phyloP scores from a whole-genome alignment of 2,797 vertebrate genomes.

The Pseudotriccus pelzelni region DNA sequence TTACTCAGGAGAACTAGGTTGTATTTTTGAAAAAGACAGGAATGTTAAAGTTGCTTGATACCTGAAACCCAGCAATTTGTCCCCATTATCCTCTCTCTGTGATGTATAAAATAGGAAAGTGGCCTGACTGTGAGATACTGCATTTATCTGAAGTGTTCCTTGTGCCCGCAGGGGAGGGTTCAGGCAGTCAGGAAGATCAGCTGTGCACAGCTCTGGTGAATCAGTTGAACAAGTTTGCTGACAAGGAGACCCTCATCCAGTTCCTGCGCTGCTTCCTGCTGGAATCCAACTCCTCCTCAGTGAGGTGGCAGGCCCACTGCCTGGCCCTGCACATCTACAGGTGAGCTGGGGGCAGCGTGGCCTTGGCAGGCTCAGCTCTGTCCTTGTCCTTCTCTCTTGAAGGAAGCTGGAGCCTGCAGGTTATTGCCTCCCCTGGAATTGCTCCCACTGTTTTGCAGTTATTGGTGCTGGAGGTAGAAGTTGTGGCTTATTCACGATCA shows the following conservation, averaged over 20 bases:
- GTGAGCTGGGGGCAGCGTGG: conserved; percentile 22
- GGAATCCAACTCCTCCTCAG: conserved; percentile 95
- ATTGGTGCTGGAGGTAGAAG: not conserved
- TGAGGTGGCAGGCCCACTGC: conserved; percentile 98
- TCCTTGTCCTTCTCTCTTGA: not conserved
- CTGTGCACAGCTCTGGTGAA: conserved; percentile 94
- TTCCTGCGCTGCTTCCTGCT: conserved; percentile 96
- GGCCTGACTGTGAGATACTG: not conserved
- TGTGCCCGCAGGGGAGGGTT: conserved; percentile 82
- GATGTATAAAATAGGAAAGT: not conserved
- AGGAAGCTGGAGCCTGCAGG: not conserved
- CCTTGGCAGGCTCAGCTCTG: not conserved
- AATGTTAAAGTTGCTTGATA: not conserved
- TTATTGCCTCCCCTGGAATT: not conserved
- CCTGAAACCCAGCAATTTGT: not conserved
- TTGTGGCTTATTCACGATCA: fast-evolving
- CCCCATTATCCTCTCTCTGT: not conserved
- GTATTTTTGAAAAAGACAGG: not conserved
- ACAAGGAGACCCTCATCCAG: conserved; percentile 97
- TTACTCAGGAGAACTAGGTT: not conserved
- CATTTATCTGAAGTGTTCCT: not conserved
- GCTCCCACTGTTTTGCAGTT: not conserved
- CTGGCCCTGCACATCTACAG: conserved; percentile 88
- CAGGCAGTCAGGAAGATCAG: conserved; percentile 94
- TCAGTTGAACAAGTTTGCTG: conserved; percentile 97